Conservation (phyloP, 2,113 vertebrate species). For the Catharus minimus region DNA sequence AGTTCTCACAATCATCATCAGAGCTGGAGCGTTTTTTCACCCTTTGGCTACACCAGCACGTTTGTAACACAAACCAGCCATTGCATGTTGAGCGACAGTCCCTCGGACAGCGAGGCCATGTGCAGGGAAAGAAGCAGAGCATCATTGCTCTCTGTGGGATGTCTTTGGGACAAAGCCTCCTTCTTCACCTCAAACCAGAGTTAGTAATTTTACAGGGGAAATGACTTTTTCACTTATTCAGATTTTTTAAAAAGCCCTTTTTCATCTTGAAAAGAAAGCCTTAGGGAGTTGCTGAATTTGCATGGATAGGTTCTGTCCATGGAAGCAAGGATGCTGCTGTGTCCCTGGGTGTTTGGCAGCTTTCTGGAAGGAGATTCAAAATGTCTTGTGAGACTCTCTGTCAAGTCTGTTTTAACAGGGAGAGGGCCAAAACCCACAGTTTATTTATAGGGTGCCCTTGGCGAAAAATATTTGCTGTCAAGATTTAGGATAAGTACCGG, state of each 20-base stretch:
- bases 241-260: background rate
- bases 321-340: background rate
- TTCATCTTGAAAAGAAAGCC: background rate
- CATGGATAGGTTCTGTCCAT: background rate
- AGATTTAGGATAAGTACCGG: background rate
- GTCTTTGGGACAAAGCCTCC: accelerated
- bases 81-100: background rate
- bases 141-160: accelerated
- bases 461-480: slow-evolving; percentile 16
- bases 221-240: background rate
- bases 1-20: background rate
- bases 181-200: background rate
- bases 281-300: background rate
- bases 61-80: background rate
- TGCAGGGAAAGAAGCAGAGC: background rate
- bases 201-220: background rate
- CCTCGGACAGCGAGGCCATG: accelerated
- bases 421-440: background rate
- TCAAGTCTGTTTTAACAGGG: background rate
- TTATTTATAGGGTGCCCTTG: slow-evolving; percentile 14
- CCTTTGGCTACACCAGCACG: accelerated
- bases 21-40: background rate
- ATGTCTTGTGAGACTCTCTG: background rate
- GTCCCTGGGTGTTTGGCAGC: background rate
- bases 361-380: background rate